Evolutionary conservation across 2,888 invertebrate genomes (phyloP).

Genomic region (Nemoura dubitans): DNA sequence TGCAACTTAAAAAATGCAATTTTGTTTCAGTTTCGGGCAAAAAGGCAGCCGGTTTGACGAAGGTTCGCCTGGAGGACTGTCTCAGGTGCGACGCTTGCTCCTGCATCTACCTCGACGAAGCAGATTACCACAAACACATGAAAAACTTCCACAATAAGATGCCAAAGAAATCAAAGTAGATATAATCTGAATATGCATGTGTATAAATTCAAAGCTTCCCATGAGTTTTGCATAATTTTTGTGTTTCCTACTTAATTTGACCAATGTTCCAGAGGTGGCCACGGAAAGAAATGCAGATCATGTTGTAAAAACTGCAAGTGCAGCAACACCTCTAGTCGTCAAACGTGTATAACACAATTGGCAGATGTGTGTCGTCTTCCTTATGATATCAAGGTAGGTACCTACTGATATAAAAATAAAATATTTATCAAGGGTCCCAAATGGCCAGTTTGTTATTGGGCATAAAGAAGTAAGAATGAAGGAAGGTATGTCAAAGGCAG

Average conservation of each 20-base stretch:
- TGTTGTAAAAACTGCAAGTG: slow-evolving; percentile 54
- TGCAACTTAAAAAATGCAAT: too few relatives aligned
- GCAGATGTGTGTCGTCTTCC: slow-evolving; percentile 50
- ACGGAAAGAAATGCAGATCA: slow-evolving; percentile 52
- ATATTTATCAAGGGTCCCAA: too few relatives aligned
- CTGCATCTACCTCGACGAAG: slow-evolving; percentile 55
- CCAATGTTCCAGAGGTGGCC: slow-evolving; percentile 29
- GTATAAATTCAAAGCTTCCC: slow-evolving; percentile 20
- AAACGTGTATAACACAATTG: slow-evolving; percentile 36
- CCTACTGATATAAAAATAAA: too few relatives aligned
- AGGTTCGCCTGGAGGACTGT: slow-evolving; percentile 55
- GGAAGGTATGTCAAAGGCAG: too few relatives aligned
- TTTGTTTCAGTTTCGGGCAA: slow-evolving; percentile 48
- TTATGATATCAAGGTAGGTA: slow-evolving; percentile 53
- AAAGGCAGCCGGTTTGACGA: slow-evolving; percentile 54
- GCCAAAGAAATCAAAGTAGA: slow-evolving; percentile 48
- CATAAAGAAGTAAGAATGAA: too few relatives aligned
- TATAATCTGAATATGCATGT: too few relatives aligned
- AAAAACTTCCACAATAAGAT: slow-evolving; percentile 54
- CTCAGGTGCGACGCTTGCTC: slow-evolving; percentile 56
- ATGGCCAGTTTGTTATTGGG: too few relatives aligned
- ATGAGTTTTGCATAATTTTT: background rate
- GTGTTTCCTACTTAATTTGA: background rate
- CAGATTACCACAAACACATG: slow-evolving; percentile 56
- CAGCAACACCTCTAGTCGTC: background rate